phyloP scores from a whole-genome alignment of 2,888 invertebrate genomes.

The Danaus chrysippus region DNA sequence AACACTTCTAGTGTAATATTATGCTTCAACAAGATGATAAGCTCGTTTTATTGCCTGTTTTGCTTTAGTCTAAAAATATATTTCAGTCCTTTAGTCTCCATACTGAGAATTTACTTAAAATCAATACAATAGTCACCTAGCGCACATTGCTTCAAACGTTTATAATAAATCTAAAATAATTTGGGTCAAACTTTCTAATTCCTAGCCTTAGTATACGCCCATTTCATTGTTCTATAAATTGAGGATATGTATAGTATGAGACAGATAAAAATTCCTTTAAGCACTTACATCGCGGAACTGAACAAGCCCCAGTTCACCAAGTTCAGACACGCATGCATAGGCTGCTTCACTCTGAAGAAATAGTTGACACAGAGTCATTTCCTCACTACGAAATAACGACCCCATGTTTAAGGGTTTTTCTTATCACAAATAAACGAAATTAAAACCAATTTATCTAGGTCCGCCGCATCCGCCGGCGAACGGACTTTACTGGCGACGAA shows the following conservation, averaged over 20 bases:
- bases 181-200: slow-evolving; percentile 1
- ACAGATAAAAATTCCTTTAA: slow-evolving; percentile 35
- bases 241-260: not conserved
- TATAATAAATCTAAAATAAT: not conserved
- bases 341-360: slow-evolving; percentile 99
- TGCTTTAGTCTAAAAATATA: too few species aligned
- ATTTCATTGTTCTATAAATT: not conserved
- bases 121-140: too few species aligned
- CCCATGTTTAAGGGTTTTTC: slow-evolving; percentile 81
- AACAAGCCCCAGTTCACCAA: slow-evolving; percentile 97
- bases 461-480: slow-evolving; percentile 66
- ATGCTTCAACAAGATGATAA: too few species aligned
- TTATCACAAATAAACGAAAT: slow-evolving; percentile 50
- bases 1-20: too few species aligned
- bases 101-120: too few species aligned
- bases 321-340: slow-evolving; percentile 97
- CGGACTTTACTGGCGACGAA: slow-evolving; percentile 72
- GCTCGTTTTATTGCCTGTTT: too few species aligned
- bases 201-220: not conserved
- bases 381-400: slow-evolving; percentile 97
- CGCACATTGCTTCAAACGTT: too few species aligned
- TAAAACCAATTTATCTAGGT: slow-evolving; percentile 45
- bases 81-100: too few species aligned
- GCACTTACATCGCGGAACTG: slow-evolving; percentile 96
- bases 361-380: slow-evolving; percentile 99